Conservation (phyloP, 2,888 invertebrate species). For the Drosophila maculinotata region DNA sequence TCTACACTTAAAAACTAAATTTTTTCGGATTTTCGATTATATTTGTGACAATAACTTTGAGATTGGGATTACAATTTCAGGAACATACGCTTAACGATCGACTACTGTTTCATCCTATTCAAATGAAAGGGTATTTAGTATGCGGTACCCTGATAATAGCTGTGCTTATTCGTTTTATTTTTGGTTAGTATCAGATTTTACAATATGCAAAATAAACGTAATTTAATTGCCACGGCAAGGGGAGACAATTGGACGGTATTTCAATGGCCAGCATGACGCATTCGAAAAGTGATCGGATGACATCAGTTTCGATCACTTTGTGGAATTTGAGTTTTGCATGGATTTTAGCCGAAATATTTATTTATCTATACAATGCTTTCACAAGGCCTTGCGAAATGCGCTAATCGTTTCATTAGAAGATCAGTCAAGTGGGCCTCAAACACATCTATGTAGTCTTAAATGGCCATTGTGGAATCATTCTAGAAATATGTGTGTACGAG, state of each 20-base stretch:
- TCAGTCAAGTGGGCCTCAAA: constrained; percentile 60
- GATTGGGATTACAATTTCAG: no score
- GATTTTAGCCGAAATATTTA: constrained; percentile 17
- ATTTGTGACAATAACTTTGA: no score
- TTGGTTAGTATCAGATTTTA: constrained; percentile 39
- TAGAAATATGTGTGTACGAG: constrained; percentile 17
- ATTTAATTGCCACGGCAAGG: constrained; percentile 8
- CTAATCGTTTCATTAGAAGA: constrained; percentile 63
- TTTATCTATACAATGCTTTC: constrained; percentile 20
- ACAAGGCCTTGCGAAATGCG: constrained; percentile 53
- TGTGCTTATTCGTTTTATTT: not conserved
- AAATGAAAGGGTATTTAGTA: no score
- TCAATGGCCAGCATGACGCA: constrained; percentile 34
- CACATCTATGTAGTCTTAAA: constrained; percentile 25
- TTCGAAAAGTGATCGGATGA: constrained; percentile 57
- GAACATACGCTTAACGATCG: no score
- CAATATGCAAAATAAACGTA: constrained; percentile 11
- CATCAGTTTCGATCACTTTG: constrained; percentile 56
- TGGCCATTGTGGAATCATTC: constrained; percentile 20
- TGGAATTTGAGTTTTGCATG: constrained; percentile 7
- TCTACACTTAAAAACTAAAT: no score
- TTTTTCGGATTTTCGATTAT: no score
- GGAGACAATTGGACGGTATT: constrained; percentile 15
- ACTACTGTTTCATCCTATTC: no score
- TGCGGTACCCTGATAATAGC: not conserved